These are phyloP conservation scores for Drosophila navojoa DNA, from an alignment of 1,140 invertebrate species.

Conservation along the genomic window DNA sequence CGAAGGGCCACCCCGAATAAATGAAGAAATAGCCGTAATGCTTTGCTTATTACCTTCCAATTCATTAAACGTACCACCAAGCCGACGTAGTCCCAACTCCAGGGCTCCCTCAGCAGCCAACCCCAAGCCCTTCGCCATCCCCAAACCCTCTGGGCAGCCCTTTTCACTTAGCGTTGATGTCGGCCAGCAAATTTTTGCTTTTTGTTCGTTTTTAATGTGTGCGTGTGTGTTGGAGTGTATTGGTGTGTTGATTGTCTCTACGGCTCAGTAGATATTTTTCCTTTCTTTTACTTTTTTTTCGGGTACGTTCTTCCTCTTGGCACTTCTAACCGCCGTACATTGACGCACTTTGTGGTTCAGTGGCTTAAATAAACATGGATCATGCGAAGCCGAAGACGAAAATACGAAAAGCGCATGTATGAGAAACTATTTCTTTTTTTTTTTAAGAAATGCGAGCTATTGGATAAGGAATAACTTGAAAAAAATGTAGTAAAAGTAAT, in stretches of 20 bases:
- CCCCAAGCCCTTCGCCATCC: neutral
- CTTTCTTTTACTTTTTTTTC: slow-evolving; percentile 24
- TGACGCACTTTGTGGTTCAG: slow-evolving; percentile 23
- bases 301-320: slow-evolving; percentile 6
- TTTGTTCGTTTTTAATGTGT: slow-evolving; percentile 3
- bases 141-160: slow-evolving; percentile 47
- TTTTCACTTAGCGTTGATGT: slow-evolving; percentile 59
- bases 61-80: slow-evolving; percentile 71
- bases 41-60: slow-evolving; percentile 78
- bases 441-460: too few relatives aligned
- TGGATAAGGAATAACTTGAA: too few relatives aligned
- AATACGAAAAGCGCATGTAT: neutral
- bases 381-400: neutral
- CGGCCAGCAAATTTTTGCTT: slow-evolving; percentile 4
- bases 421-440: neutral
- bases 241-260: slow-evolving; percentile 63
- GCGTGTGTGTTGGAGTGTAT: slow-evolving; percentile 20
- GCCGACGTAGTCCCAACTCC: slow-evolving; percentile 28
- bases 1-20: slow-evolving; percentile 30
- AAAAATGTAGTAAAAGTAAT: too few relatives aligned
- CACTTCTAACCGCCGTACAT: slow-evolving; percentile 8
- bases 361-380: slow-evolving; percentile 10
- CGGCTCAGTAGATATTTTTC: slow-evolving; percentile 47
- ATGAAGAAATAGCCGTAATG: slow-evolving; percentile 78
- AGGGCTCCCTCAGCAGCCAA: slow-evolving; percentile 3